Conservation (phyloP, 1,140 invertebrate species). For the Brachionus rotundiformis region DNA sequence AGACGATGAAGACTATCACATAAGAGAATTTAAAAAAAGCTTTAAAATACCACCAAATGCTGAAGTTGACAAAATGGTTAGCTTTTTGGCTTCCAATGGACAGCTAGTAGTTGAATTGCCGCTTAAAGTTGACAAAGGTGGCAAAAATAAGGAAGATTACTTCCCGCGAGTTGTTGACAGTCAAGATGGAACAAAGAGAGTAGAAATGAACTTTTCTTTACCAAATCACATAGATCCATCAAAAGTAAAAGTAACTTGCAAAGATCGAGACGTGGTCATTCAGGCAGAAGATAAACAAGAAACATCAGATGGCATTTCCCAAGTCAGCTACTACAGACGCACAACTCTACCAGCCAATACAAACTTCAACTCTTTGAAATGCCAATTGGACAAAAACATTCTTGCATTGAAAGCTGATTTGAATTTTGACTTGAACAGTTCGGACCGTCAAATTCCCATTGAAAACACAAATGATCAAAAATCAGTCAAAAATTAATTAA, state of each 20-base stretch:
- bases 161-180: constrained; percentile 7
- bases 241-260: constrained; percentile 23
- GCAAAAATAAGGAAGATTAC: constrained; percentile 2
- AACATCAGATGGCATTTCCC: neutral
- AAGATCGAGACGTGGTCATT: neutral
- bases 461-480: neutral
- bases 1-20: constrained; percentile 4
- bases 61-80: constrained; percentile 23
- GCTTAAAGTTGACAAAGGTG: neutral
- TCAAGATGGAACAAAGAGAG: neutral
- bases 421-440: neutral
- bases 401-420: constrained; percentile 17
- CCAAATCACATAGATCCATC: constrained; percentile 34
- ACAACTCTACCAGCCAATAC: constrained; percentile 41
- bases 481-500: neutral
- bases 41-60: constrained; percentile 15
- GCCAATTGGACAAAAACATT: neutral
- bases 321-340: constrained; percentile 5
- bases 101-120: constrained; percentile 27
- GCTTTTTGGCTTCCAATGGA: constrained; percentile 19
- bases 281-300: constrained; percentile 28
- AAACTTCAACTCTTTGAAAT: constrained; percentile 17
- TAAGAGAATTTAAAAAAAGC: constrained; percentile 34
- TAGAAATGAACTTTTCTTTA: constrained; percentile 5
- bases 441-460: neutral